Evolutionary conservation across 53 echinoderm and acorn worm species (phyloP).

Genomic region (Paracentrotus lividus): DNA sequence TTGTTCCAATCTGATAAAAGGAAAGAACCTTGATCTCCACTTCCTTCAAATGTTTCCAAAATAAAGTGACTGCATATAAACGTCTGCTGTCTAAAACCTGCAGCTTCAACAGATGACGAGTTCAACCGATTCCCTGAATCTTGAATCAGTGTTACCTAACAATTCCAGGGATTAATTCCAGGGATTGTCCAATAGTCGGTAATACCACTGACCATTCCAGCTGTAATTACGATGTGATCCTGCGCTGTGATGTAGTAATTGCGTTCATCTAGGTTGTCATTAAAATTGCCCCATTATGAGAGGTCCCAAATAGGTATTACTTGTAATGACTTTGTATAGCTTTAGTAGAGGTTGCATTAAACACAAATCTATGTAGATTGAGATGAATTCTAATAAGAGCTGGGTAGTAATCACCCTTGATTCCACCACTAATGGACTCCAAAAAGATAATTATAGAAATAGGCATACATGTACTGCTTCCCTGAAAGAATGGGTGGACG

Average conservation of each 20-base stretch:
- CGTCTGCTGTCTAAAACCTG: not conserved
- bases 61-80: not conserved
- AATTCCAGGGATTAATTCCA: not conserved
- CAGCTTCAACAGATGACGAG: not conserved
- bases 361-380: not conserved
- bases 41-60: slow-evolving; percentile 32
- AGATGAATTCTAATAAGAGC: not conserved
- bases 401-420: not conserved
- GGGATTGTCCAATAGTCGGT: not conserved
- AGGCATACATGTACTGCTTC: not conserved
- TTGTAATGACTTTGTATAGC: not conserved
- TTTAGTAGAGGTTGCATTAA: not conserved
- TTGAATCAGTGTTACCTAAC: slow-evolving; percentile 16
- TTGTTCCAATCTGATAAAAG: slow-evolving; percentile 28
- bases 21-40: slow-evolving; percentile 32
- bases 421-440: not conserved
- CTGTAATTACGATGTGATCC: not conserved
- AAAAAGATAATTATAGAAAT: not conserved
- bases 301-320: not conserved
- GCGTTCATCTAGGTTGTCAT: not conserved
- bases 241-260: slow-evolving; percentile 2
- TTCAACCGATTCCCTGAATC: not conserved
- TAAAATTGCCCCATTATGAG: not conserved
- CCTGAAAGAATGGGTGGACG: not conserved
- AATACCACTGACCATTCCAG: slow-evolving; percentile 26